Evolutionary conservation across 2,797 vertebrate species (phyloP), one percentile per base, ranked within the genome.

Genomic region (Momotus momota): DNA sequence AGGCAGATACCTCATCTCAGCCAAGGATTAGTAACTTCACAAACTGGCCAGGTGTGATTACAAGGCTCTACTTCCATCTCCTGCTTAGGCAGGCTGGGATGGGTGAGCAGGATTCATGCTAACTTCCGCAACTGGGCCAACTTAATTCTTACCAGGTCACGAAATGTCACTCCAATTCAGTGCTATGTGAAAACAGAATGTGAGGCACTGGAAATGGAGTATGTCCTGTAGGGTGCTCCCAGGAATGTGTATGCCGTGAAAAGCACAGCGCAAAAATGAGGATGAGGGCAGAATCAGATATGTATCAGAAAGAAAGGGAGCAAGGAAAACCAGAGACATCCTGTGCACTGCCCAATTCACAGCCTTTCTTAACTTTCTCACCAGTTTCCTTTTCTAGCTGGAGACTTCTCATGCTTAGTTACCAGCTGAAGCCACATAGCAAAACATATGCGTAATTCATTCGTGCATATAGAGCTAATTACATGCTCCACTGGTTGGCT

Each of bases 391-490:
- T 91, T 96, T 94, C 88, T 93, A 91, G 71, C 78, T 95, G 90
- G 92, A 95, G 89, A 89, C 75, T 93, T 95, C 86, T 94, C 83
- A 88, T 90, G 88, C 92, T 95, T 95, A 94, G 94, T 88, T 94
- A 96, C 93, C 94, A 96, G 94, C 92, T 96, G 94, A 94, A 93
- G 90, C 61, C 93, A 94, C 96, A 97, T 95, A 96, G 88, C 93
- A 95, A 96, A 97, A 95, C 90, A 58, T 95, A 95, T 87, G 93
- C 71, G 86, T 94, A 97, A 95, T 95, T 96, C 90, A 92, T 96
- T 88, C 46, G 69, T 94, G 95, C 94, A 92, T 97, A 91, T 95
- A 96, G 90, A 96, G 93, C 93, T 95, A 97, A 96, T 97, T 97
- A 96, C 96, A 96, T 80, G 95, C 95, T 96, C 74, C 93, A 81